Base-by-base conservation (phyloP, 1,140 invertebrate genomes). In the Hyles euphorbiae region DNA sequence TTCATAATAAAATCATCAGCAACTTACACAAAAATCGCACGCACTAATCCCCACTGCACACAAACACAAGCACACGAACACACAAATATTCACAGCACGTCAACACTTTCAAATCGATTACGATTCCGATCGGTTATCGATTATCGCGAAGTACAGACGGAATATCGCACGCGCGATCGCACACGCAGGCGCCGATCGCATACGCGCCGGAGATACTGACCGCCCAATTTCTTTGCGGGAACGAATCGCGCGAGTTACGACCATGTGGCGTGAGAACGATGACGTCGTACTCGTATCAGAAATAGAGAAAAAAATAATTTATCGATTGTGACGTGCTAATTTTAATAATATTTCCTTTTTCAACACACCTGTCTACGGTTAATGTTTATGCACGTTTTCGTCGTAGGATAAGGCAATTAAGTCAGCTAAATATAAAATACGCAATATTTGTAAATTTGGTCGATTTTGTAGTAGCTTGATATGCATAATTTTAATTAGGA, bases 151-250 rank as follows among this genome's bases (percentile, higher is more conserved):
- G 43, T 44, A 44, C 49, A 5, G 36, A 40, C 44, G 34, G 56
- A 51, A 33, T 44, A 47, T 32, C 44, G 49, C 55, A 56, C 60
- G 40, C 52, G 53, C 62, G 22, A 40, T 40, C 36, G 36, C 36
- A 45, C 59, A 74, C 72, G 71, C 76, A 66, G 57, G 71, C 75
- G 65, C 54, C 69, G 72, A 60, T 74, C 58, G 58, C 69, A 68
- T 76, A 72, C 63, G 67, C 79, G 76, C 55, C 67, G 67, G 53
- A 66, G 59, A 65, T 67, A 79, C 78, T 79, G 73, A 61, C 73
- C 74, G 67, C 65, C 72, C 69, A 73, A 76, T 72, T 76, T 63
- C 68, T 65, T 70, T 57, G 60, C 71, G 67, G 50, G 58, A 66
- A 67, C 60, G 61, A 34, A 22, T 51, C 49, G 54, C 45, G 33